A percentile compares a stretch with the other conserved stretches of the same genome.
Conservation (phyloP, 2,888 invertebrate genomes). For the Anarsia innoxiella region DNA sequence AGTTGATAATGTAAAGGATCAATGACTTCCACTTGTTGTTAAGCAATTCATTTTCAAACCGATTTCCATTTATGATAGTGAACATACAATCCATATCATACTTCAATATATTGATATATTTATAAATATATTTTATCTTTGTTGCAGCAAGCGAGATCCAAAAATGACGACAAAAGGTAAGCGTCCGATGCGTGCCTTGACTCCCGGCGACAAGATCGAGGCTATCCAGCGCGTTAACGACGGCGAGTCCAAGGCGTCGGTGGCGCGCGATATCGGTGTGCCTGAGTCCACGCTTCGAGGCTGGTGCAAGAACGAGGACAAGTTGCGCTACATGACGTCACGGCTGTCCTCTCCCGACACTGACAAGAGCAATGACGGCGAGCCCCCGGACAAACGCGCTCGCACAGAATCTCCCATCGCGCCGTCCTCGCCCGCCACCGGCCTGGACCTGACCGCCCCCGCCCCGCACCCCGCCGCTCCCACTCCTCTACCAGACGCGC, state of each 20-base stretch:
- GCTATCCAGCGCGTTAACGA: slow-evolving; percentile 89
- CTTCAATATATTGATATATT: not conserved
- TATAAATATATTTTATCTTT: slow-evolving; percentile 22
- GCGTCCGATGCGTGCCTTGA: slow-evolving; percentile 85
- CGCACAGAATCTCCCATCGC: slow-evolving; percentile 57
- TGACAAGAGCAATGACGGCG: slow-evolving; percentile 72
- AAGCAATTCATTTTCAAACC: slow-evolving; percentile 7
- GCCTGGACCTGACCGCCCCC: slow-evolving; percentile 59
- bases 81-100: no score
- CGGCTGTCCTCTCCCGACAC: slow-evolving; percentile 83
- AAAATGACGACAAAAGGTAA: slow-evolving; percentile 83
- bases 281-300: slow-evolving; percentile 90
- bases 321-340: slow-evolving; percentile 80
- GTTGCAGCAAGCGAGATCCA: slow-evolving; percentile 53
- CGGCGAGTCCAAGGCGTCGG: slow-evolving; percentile 90
- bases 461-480: slow-evolving; percentile 19
- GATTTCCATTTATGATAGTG: no score
- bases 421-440: slow-evolving; percentile 41
- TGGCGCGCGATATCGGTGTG: slow-evolving; percentile 89
- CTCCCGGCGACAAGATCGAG: slow-evolving; percentile 85
- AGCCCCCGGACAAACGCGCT: slow-evolving; percentile 60
- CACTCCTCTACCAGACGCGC: slow-evolving; percentile 32
- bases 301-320: slow-evolving; percentile 92
- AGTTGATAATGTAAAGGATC: slow-evolving; percentile 9
- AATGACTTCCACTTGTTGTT: slow-evolving; percentile 20